phyloP scores from a whole-genome alignment of 2,797 vertebrate species.

The Sebastes reedi region DNA sequence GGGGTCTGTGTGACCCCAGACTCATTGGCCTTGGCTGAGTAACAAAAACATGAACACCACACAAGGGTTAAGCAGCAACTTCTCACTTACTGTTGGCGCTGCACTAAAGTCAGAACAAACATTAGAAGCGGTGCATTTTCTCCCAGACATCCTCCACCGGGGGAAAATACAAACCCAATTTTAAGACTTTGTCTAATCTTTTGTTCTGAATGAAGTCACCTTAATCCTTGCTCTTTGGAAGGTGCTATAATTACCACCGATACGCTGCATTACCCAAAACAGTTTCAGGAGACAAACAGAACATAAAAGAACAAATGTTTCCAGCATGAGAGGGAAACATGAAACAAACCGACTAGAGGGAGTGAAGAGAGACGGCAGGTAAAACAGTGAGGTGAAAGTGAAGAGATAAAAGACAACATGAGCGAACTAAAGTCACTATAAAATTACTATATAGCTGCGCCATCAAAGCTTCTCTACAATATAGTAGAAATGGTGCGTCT shows the following conservation, averaged over 20 bases:
- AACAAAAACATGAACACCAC: too few species aligned
- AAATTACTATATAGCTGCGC: neutral
- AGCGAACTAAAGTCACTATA: neutral
- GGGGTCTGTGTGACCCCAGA: too few species aligned
- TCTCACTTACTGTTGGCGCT: neutral
- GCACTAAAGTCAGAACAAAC: slow-evolving; percentile 4
- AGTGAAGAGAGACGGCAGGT: neutral
- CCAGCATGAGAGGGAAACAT: neutral
- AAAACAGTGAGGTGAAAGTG: neutral
- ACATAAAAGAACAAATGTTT: slow-evolving; percentile 30
- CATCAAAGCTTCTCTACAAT: neutral
- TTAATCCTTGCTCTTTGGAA: slow-evolving; percentile 53
- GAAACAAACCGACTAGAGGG: neutral
- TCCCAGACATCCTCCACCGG: neutral
- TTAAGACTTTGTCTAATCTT: slow-evolving; percentile 24
- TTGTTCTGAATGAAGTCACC: slow-evolving; percentile 39
- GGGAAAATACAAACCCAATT: slow-evolving; percentile 26
- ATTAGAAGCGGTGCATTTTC: neutral
- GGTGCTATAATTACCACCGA: slow-evolving; percentile 48
- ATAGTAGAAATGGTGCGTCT: neutral
- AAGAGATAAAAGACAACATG: neutral
- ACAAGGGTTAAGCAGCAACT: slow-evolving; percentile 1
- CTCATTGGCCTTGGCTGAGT: too few species aligned
- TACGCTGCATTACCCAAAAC: slow-evolving; percentile 37
- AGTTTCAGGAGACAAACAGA: slow-evolving; percentile 36